These are phyloP conservation scores for Oryctes rhinoceros DNA, from an alignment of 1,140 invertebrate genomes.

Conservation along the genomic window DNA sequence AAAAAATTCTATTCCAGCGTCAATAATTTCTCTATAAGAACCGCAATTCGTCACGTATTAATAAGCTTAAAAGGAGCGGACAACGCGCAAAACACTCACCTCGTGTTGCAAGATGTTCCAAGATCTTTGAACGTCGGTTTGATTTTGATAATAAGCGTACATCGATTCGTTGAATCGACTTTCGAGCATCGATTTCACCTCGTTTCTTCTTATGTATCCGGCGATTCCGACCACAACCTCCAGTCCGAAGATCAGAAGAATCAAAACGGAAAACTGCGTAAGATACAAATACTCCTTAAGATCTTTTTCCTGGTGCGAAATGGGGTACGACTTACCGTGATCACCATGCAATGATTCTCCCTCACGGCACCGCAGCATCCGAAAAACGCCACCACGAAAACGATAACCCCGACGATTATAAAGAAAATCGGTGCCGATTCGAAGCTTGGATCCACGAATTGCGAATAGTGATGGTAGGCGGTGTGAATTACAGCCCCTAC, in stretches of 20 bases:
- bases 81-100: conserved; percentile 64
- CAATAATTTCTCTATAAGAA: too few relatives aligned
- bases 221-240: conserved; percentile 87
- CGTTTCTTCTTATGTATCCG: conserved; percentile 80
- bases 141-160: conserved; percentile 69
- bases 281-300: background rate
- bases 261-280: conserved; percentile 81
- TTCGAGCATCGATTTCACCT: conserved; percentile 73
- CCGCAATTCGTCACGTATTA: too few relatives aligned
- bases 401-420: conserved; percentile 83
- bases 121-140: conserved; percentile 67
- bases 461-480: conserved; percentile 72
- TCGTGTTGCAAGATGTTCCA: conserved; percentile 84
- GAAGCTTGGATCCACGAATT: conserved; percentile 74
- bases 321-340: conserved; percentile 70
- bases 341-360: conserved; percentile 88
- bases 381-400: conserved; percentile 86
- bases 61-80: too few relatives aligned
- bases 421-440: conserved; percentile 79
- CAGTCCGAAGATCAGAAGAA: conserved; percentile 83
- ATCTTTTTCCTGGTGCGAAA: background rate
- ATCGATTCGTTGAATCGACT: conserved; percentile 74
- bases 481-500: conserved; percentile 75
- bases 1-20: too few relatives aligned
- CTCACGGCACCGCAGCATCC: conserved; percentile 89